Percentiles rank a stretch among this genome's conserved stretches.
Evolutionary conservation across 2,888 invertebrate genomes (phyloP).

Genomic region (Chelonus formosanus): DNA sequence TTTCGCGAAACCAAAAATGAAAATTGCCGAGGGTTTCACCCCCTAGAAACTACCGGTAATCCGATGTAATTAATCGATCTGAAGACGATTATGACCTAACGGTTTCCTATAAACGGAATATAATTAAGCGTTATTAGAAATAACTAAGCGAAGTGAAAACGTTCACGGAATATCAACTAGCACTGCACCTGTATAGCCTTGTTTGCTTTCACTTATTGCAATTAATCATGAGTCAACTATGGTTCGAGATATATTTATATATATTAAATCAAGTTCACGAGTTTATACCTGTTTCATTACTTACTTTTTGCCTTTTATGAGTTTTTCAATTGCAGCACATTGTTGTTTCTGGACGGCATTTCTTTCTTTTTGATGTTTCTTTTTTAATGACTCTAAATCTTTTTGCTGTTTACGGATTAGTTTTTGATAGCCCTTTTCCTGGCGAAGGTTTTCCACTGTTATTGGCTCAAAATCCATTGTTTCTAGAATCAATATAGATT

Average conservation of each 20-base stretch:
- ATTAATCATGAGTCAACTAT: too few species aligned
- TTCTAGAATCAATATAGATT: constrained; percentile 46
- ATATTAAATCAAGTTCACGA: too few species aligned
- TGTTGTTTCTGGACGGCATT: constrained; percentile 89
- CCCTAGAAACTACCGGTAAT: not conserved
- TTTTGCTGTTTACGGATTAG: constrained; percentile 95
- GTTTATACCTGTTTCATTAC: constrained; percentile 43
- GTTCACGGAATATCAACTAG: constrained; percentile 10
- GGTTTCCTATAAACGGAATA: constrained; percentile 20
- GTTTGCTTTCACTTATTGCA: too few species aligned
- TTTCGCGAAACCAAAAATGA: not conserved
- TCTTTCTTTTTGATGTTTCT: constrained; percentile 93
- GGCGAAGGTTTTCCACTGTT: constrained; percentile 84
- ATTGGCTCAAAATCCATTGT: constrained; percentile 87
- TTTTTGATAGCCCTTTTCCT: constrained; percentile 92
- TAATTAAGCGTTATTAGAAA: constrained; percentile 27
- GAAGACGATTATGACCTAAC: constrained; percentile 22
- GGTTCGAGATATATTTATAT: too few species aligned
- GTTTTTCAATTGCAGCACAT: constrained; percentile 89
- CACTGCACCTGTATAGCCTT: not conserved
- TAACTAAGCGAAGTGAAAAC: constrained; percentile 3
- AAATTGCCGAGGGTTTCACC: too few species aligned
- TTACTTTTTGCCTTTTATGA: constrained; percentile 93
- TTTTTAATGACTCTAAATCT: constrained; percentile 89
- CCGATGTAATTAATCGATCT: constrained; percentile 11